phyloP scores from a whole-genome alignment of 37 sponge, comb jelly and placozoan genomes.

The Bolinopsis microptera region DNA sequence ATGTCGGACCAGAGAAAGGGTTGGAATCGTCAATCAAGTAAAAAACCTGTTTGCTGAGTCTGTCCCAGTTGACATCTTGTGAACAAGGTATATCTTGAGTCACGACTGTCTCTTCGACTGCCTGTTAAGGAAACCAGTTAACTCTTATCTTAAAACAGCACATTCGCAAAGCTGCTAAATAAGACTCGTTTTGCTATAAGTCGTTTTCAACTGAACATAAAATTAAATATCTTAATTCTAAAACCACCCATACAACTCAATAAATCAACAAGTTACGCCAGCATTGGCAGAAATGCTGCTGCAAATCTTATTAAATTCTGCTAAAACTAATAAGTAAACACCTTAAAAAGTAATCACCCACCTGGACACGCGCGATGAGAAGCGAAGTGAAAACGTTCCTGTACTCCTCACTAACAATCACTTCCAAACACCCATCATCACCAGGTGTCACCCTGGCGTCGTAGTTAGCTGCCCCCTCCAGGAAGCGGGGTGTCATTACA shows the following conservation, averaged over 20 bases:
- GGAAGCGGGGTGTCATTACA: background rate
- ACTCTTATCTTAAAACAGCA: too few species aligned
- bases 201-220: too few species aligned
- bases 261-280: too few species aligned
- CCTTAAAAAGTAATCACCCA: too few species aligned
- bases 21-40: background rate
- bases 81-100: background rate
- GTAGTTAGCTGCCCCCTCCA: background rate
- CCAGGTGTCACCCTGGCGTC: background rate
- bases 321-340: too few species aligned
- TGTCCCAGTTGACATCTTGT: slow-evolving; percentile 41
- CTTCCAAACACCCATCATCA: background rate
- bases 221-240: too few species aligned
- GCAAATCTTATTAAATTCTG: too few species aligned
- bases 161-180: background rate
- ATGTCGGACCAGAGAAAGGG: too few species aligned
- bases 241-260: too few species aligned
- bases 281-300: too few species aligned
- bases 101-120: background rate
- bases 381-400: background rate
- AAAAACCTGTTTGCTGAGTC: background rate
- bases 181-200: too few species aligned
- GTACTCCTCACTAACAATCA: slow-evolving; percentile 5
- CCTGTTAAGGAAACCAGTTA: background rate
- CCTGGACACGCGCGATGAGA: background rate